These are phyloP conservation scores for Caenorhabditis doughertyi DNA, from an alignment of 2,888 invertebrate species.

Conservation along the genomic window DNA sequence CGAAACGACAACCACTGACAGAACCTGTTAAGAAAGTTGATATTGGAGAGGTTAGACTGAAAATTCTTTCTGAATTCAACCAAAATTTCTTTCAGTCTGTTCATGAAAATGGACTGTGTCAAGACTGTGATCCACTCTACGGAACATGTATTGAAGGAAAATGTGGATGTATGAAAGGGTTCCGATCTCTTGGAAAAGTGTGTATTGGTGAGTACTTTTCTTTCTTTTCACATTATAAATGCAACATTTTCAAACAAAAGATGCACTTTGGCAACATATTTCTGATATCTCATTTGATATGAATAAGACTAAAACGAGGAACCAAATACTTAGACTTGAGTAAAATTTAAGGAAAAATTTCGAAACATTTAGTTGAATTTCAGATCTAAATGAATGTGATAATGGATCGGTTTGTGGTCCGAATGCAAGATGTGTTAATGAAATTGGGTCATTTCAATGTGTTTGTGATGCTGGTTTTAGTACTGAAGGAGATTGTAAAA, in stretches of 20 bases:
- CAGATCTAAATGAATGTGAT: slow-evolving; percentile 93
- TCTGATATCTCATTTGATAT: slow-evolving; percentile 56
- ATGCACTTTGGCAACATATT: slow-evolving; percentile 53
- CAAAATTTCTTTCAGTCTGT: slow-evolving; percentile 34
- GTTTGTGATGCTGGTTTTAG: slow-evolving; percentile 69
- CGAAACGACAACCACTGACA: slow-evolving; percentile 2
- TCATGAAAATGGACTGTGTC: slow-evolving; percentile 57
- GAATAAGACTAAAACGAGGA: slow-evolving; percentile 38
- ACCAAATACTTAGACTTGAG: neutral
- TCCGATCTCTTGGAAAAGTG: slow-evolving; percentile 72
- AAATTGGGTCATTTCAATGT: slow-evolving; percentile 86
- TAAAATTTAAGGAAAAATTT: slow-evolving; percentile 9
- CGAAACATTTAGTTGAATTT: neutral
- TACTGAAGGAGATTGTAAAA: slow-evolving; percentile 63
- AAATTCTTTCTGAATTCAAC: neutral
- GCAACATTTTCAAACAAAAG: slow-evolving; percentile 45
- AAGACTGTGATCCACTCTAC: slow-evolving; percentile 72
- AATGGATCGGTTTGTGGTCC: slow-evolving; percentile 88
- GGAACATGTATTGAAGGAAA: slow-evolving; percentile 76
- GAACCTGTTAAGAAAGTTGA: neutral
- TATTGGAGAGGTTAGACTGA: slow-evolving; percentile 1
- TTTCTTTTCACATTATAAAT: slow-evolving; percentile 42
- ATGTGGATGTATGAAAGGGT: slow-evolving; percentile 79
- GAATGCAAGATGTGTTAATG: slow-evolving; percentile 90
- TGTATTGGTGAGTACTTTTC: slow-evolving; percentile 74